These are phyloP conservation scores for Branchinecta lindahli DNA, from an alignment of 1,140 invertebrate species.

Conservation along the genomic window DNA sequence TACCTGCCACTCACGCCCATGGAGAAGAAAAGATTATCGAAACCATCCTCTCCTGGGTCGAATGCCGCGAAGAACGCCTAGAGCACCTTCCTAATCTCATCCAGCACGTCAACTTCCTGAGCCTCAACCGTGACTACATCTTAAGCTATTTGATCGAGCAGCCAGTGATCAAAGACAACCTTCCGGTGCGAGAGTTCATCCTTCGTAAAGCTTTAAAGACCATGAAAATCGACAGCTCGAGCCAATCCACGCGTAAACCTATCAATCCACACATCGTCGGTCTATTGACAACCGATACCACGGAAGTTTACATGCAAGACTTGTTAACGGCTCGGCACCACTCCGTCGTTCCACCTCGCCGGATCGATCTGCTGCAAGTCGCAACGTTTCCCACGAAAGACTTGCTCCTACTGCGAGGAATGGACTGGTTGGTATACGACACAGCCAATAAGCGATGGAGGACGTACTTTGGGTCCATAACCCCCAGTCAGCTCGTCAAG, in stretches of 20 bases:
- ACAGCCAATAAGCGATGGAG: background rate
- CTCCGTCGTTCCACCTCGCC: background rate
- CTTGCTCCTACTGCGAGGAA: background rate
- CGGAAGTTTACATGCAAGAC: background rate
- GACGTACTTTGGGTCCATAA: background rate
- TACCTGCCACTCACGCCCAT: background rate
- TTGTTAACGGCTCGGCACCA: background rate
- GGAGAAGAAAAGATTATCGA: conserved; percentile 10
- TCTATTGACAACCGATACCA: background rate
- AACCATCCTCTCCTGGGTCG: conserved; percentile 1
- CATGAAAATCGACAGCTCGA: background rate
- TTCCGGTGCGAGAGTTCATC: background rate
- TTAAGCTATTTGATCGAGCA: background rate
- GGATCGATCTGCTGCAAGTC: background rate
- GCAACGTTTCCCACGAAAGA: background rate
- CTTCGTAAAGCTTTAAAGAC: background rate
- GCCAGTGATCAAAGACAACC: background rate
- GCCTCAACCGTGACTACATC: background rate
- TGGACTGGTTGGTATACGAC: background rate
- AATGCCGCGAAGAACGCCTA: background rate
- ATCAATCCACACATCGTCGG: background rate
- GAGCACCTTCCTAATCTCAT: background rate
- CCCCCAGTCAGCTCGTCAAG: background rate
- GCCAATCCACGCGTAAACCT: background rate
- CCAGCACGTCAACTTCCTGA: background rate